Conservation (phyloP, 2,797 vertebrate species). For the Notamacropus eugenii region DNA sequence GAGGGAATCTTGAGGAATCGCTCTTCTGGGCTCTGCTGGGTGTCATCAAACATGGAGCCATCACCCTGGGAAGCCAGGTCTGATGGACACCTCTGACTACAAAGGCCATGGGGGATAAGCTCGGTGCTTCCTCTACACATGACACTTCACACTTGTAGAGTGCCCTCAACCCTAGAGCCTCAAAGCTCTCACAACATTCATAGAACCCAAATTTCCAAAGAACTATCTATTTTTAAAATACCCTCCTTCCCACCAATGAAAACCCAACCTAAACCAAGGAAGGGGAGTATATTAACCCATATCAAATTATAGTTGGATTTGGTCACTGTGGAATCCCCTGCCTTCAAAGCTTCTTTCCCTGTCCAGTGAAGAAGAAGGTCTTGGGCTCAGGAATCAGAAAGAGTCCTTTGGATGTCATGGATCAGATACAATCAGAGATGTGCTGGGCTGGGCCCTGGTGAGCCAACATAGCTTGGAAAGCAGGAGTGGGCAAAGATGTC, state of each 20-base stretch:
- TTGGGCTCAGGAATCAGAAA: neutral
- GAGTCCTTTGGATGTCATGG: neutral
- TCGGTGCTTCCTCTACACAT: neutral
- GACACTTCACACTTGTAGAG: neutral
- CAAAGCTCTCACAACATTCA: neutral
- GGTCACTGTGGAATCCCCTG: slow-evolving; percentile 5
- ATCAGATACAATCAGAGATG: neutral
- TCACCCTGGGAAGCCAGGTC: too few species aligned
- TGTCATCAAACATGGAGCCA: neutral
- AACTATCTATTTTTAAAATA: neutral
- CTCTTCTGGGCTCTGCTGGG: neutral
- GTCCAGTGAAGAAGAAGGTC: neutral
- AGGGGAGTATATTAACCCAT: neutral
- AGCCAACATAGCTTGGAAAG: neutral
- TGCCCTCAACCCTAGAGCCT: slow-evolving; percentile 6
- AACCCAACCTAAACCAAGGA: neutral
- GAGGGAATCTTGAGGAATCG: neutral
- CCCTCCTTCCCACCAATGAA: neutral
- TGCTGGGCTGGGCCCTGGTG: neutral
- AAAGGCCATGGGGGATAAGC: too few species aligned
- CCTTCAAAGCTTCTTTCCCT: neutral
- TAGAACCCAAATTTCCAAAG: slow-evolving; percentile 12
- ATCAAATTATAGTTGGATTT: slow-evolving; percentile 17
- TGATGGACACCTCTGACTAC: too few species aligned
- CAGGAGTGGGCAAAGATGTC: neutral